phyloP scores from a whole-genome alignment of 2,797 vertebrate species.

The Diceros bicornis region DNA sequence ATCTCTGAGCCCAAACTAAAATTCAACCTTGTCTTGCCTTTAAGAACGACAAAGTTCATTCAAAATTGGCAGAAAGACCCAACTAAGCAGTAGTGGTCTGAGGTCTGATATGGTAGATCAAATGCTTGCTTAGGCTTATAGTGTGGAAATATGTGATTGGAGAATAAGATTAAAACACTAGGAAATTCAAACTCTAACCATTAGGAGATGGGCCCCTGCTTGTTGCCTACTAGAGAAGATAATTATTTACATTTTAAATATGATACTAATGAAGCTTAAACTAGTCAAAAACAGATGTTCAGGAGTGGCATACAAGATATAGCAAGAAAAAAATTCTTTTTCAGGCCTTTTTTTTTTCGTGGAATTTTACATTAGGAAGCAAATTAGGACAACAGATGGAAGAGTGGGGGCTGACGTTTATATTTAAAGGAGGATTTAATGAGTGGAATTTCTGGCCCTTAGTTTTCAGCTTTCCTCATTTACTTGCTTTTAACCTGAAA shows the following conservation, averaged over 20 bases:
- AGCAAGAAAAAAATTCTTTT: not conserved
- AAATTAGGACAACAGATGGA: not conserved
- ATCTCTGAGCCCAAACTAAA: not conserved
- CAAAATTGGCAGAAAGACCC: not conserved
- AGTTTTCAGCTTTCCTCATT: not conserved
- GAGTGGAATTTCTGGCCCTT: not conserved
- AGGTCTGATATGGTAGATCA: not conserved
- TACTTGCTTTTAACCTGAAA: not conserved
- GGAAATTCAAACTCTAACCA: not conserved
- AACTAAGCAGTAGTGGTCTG: not conserved
- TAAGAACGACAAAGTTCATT: slow-evolving; percentile 13
- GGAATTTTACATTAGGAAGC: not conserved
- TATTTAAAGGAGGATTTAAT: not conserved
- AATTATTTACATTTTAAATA: slow-evolving; percentile 21
- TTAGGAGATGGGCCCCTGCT: not conserved
- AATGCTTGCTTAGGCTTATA: not conserved
- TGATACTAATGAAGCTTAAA: not conserved
- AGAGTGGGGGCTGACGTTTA: not conserved
- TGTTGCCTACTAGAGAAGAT: not conserved
- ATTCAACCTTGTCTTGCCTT: not conserved
- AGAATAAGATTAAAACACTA: not conserved
- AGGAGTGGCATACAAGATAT: not conserved
- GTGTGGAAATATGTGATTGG: not conserved
- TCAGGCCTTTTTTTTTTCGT: not conserved
- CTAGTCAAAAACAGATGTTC: not conserved